A percentile compares a stretch with the other conserved stretches of the same genome.
These are phyloP conservation scores for Thrips palmi DNA, from an alignment of 1,140 invertebrate genomes.

Conservation along the genomic window DNA sequence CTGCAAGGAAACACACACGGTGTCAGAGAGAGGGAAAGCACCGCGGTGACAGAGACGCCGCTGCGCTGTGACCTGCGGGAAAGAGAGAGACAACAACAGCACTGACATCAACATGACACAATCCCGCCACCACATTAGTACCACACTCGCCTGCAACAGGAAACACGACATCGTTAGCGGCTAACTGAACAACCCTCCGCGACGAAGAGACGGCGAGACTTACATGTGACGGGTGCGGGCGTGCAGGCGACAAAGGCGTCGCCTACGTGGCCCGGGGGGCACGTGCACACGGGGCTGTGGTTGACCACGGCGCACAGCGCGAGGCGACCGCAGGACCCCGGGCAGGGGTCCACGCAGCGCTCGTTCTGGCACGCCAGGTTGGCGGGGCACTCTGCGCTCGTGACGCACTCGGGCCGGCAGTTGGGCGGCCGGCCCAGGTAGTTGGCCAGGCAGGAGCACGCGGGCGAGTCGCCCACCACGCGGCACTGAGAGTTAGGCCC, in stretches of 20 bases:
- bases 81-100: conserved; percentile 1
- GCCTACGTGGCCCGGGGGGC: conserved; percentile 32
- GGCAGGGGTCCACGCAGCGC: conserved; percentile 32
- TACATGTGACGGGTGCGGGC: conserved; percentile 16
- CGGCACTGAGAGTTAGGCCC: conserved; percentile 30
- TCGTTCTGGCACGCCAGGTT: conserved; percentile 30
- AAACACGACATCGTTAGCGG: too few species aligned
- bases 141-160: too few species aligned
- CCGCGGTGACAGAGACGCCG: too few species aligned
- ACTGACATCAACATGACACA: background rate
- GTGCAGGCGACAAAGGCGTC: conserved; percentile 25
- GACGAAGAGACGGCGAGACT: too few species aligned
- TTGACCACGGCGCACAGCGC: conserved; percentile 33
- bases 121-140: background rate
- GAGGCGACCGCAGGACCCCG: conserved; percentile 31
- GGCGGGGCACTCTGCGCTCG: conserved; percentile 30
- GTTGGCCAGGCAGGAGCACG: conserved; percentile 30
- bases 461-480: conserved; percentile 24
- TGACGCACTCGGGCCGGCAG: conserved; percentile 31
- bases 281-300: conserved; percentile 36
- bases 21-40: conserved; percentile 4
- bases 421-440: conserved; percentile 34
- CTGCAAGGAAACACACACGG: conserved; percentile 16
- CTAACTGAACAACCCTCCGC: too few species aligned
- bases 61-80: background rate